A percentile compares a stretch with the other conserved stretches of the same genome.
Conservation (phyloP, 2,888 invertebrate genomes). For the Catotricha subobsoleta region DNA sequence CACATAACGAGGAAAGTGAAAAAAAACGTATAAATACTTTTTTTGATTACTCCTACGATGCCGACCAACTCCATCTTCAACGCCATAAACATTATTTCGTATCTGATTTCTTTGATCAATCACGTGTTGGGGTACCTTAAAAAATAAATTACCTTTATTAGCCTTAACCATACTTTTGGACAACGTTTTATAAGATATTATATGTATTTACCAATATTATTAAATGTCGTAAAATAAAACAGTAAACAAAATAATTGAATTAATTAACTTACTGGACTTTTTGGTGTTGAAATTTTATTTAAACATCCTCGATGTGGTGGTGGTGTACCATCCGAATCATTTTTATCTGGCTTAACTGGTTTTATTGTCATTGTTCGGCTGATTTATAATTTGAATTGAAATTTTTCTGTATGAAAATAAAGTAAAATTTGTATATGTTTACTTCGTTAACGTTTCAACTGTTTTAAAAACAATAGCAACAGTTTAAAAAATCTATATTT, state of each 20-base stretch:
- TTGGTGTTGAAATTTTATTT: conserved; percentile 5
- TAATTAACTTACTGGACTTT: conserved; percentile 13
- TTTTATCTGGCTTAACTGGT: conserved; percentile 1
- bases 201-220: neutral
- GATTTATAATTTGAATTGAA: too few relatives aligned
- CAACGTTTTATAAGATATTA: neutral
- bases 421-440: too few relatives aligned
- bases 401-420: too few relatives aligned
- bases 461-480: too few relatives aligned
- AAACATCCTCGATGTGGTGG: conserved; percentile 4
- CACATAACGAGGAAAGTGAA: neutral
- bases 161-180: too few relatives aligned
- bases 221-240: neutral
- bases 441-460: too few relatives aligned
- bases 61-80: neutral
- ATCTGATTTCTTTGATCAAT: neutral
- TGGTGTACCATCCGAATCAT: neutral
- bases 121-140: neutral
- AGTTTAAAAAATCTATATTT: too few relatives aligned
- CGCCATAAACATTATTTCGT: neutral
- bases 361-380: conserved; percentile 4
- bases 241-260: neutral
- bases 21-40: neutral
- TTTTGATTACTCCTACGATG: conserved; percentile 3
- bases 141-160: neutral